Evolutionary conservation across 1,140 invertebrate species (phyloP), one percentile per base, ranked within the genome.

Genomic region (Babylonia areolata): DNA sequence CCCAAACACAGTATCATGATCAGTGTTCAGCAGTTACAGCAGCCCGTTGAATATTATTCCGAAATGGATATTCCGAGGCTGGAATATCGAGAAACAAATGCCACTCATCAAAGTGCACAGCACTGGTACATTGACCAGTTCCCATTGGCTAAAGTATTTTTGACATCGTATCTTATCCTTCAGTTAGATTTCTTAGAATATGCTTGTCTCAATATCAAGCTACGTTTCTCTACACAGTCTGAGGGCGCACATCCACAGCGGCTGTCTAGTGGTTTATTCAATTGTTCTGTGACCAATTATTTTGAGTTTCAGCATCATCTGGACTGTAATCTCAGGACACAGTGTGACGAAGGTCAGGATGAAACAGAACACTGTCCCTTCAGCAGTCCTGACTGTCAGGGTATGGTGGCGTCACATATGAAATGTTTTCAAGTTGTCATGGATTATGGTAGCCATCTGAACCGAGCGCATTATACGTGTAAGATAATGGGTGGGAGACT

Each of bases 301-400:
- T 28, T 11, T 35, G 15, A 31, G 2, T 81, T 81, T 31, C 39
- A 35, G 23, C 3, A 35, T 51, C 80, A 81, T 31, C 54, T 81
- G 6, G 51, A 81, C 35, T 81, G 80, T 39, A 81, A 81, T 51
- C 80, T 64, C n/a, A 42, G 64, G 33, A 6, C 51, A 58, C 51
- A 81, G 51, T 81, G 80, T 39, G 5, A 81, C 3, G 80, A 42
- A 20, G 80, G 42, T 28, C 46, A 35, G n/a, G 80, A 81, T 33
- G 80, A 81, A 64, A 46, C 39, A 37, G n/a, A 40, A 39, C 80
- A 81, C 80, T 81, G 80, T 81, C 80, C 80, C 46, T 81, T 58
- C 80, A 81, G 80, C 54, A 81, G 80, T 39, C n/a, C 80, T 15
- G 42, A 28, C 51, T 81, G 80, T 35, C 3, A 33, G 15, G 80